Base-by-base conservation (phyloP, 2,888 invertebrate species). In the Ochlodes sylvanus region DNA sequence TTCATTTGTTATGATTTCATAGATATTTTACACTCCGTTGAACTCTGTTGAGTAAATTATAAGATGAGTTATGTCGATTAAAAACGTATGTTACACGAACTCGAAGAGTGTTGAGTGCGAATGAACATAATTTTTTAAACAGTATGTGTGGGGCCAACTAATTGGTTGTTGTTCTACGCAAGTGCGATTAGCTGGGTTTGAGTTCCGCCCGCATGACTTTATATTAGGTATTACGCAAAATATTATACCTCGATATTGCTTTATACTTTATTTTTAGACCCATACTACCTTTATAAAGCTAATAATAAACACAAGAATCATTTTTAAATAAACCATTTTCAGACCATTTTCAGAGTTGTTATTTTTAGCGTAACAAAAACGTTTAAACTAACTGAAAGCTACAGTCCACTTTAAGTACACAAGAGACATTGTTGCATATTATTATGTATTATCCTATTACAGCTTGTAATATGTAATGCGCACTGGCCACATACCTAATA, bases 141-240 rank as follows among this genome's bases (percentile, higher is more conserved):
- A 14, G 52, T 58, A 58, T 52, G 58, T 66, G 64, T 65, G 54
- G 52, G 66, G 66, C 14, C 42, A 65, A 58, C 50, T 65, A 65
- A 65, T 65, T 58, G 58, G 12, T 65, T 15, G 19, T 58, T 44
- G 21, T 44, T 57, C 56, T 15, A 34, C 14, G n/a, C 15, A 27
- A 65, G 50, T 58, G 14, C 10, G 41, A 58, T 65, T 52, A 65
- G 65, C 15, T 17, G 41, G 27, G 34, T 15, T n/a, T 15, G 17
- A 41, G 65, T 65, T 58, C 50, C 58, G 41, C 58, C 52, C 50
- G 58, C 52, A 52, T 58, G 58, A 52, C 47, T 65, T 58, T 50
- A 21, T 58, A 27, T 52, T 21, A 38, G 38, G 9, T 12, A 38
- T 38, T 12, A 38, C 34, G 9, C 9, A 34, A 34, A 34, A n/a